Base-by-base conservation (phyloP, 2,888 invertebrate genomes). In the Rhorus exstirpatorius region DNA sequence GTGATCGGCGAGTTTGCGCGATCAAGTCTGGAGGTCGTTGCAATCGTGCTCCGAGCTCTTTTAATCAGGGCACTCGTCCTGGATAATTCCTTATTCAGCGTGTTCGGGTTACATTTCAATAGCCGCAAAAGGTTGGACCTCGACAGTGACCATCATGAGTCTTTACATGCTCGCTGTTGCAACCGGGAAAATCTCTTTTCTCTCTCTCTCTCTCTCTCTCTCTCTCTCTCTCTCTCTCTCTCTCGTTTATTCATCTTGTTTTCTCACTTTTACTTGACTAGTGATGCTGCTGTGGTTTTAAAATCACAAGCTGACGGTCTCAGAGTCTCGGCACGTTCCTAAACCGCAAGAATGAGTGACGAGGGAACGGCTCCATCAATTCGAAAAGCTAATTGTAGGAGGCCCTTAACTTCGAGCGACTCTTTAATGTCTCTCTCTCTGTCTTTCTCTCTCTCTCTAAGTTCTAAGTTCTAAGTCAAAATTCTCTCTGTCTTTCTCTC, bases 361-460 rank as follows among this genome's bases (percentile, higher is more conserved):
- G 38, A 24, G 71, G 46, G 46, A 71, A 81, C 77, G 63, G 70
- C 58, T 78, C 65, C 81, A 78, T 81, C 81, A 81, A 71, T 81
- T 81, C 63, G 55, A 24, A 65, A 63, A 81, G 70, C 82, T 79
- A 82, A 80, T 82, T 75, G 74, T 68, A 70, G 70, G 63, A 60
- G 44, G 65, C 35, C 71, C 46, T 17, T 46, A 71, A 26, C 17
- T 26, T 31, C 12, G 6, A 10, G 14, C 44, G 24, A 44, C 21
- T 31, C 31, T 68, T 4, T 14, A 19, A 8, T 53, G 14, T 24
- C 53, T 35, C 10, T n/a, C n/a, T 24, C 10, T 63, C 35, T 44
- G 21, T 26, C 3, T 10, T 7, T 44, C 24, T 19, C 14, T 21
- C 38, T 24, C 12, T 14, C 31, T 31, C 31, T 49, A 12, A n/a